phyloP scores from a whole-genome alignment of 2,113 vertebrate species.

The Pteronura brasiliensis region DNA sequence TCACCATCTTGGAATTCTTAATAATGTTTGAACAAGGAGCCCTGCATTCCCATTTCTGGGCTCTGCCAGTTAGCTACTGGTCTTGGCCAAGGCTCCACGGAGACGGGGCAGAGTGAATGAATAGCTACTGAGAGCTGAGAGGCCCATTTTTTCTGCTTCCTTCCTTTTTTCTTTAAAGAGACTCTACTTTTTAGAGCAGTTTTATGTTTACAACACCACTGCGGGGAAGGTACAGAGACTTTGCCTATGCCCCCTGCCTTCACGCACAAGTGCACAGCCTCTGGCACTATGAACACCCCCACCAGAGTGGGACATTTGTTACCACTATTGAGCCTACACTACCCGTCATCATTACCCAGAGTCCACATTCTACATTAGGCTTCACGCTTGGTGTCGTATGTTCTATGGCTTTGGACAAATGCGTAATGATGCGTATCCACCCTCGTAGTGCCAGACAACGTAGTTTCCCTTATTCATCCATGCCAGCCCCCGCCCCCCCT shows the following conservation, averaged over 20 bases:
- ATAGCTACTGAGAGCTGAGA: not conserved
- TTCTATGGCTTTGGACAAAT: not conserved
- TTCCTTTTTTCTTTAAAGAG: not conserved
- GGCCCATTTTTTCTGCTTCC: not conserved
- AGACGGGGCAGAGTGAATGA: not conserved
- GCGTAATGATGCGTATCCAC: not conserved
- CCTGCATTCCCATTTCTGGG: not conserved
- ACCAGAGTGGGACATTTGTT: not conserved
- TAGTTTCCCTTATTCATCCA: not conserved
- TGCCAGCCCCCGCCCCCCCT: not conserved
- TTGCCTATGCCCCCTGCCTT: not conserved
- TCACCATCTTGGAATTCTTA: not conserved
- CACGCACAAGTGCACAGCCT: not conserved
- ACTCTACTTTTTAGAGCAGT: not conserved
- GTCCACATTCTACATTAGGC: not conserved
- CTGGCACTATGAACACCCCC: not conserved
- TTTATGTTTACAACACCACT: not conserved
- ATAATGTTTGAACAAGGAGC: not conserved
- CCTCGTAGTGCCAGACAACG: not conserved
- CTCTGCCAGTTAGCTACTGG: not conserved
- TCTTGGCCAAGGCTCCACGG: not conserved
- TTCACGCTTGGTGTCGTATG: not conserved
- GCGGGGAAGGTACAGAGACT: not conserved
- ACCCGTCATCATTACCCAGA: not conserved
- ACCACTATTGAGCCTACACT: not conserved